phyloP scores from a whole-genome alignment of 2,113 vertebrate genomes.

The Gobiocypris rarus region DNA sequence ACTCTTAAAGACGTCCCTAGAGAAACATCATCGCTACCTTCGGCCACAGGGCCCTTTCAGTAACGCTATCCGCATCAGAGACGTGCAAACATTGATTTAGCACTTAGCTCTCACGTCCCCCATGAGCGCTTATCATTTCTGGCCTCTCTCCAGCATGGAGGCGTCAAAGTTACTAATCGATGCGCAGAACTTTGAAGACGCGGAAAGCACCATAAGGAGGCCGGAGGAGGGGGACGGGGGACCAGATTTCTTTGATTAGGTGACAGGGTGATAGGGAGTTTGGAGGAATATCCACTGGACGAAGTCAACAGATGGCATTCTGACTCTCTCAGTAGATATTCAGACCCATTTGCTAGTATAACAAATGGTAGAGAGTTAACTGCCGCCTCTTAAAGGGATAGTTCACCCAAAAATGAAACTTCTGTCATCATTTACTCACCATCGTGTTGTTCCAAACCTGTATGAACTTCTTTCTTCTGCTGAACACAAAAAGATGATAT shows the following conservation, averaged over 20 bases:
- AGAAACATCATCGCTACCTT: constrained; percentile 74
- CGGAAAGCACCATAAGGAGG: constrained; percentile 56
- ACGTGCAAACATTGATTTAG: constrained; percentile 78
- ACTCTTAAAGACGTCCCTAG: constrained; percentile 74
- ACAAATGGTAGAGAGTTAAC: neutral
- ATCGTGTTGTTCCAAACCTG: no score
- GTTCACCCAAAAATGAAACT: no score
- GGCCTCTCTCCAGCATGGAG: constrained; percentile 67
- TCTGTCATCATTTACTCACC: no score
- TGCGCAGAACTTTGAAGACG: constrained; percentile 69
- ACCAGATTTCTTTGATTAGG: constrained; percentile 62
- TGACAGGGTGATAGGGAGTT: constrained; percentile 13
- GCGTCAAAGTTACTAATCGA: constrained; percentile 77
- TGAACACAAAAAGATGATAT: no score
- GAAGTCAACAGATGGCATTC: constrained; percentile 57
- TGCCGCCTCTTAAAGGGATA: neutral
- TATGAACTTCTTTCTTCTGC: no score
- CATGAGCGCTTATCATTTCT: constrained; percentile 78
- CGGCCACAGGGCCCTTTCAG: constrained; percentile 68
- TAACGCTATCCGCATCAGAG: constrained; percentile 78
- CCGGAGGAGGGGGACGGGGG: constrained; percentile 42
- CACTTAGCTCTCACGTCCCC: constrained; percentile 79
- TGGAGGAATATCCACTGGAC: constrained; percentile 22
- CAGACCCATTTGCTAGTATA: neutral
- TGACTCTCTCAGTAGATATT: constrained; percentile 22